A percentile compares a stretch with the other conserved stretches of the same genome.
Conservation (phyloP, 2,797 vertebrate species). For the Enteromius thamalakanensis region DNA sequence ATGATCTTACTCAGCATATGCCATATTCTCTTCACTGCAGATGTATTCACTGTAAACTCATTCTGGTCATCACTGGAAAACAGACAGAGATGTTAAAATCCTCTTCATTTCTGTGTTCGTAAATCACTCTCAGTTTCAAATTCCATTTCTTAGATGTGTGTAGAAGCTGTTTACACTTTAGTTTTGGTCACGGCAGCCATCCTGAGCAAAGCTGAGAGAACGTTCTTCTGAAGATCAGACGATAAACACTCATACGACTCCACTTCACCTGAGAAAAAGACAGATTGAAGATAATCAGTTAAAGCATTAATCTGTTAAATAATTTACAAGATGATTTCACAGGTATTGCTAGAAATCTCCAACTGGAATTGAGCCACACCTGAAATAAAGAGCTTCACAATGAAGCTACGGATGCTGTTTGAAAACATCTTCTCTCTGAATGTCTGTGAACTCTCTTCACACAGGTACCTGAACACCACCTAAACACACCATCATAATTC, state of each 20-base stretch:
- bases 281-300: background rate
- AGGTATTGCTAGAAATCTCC: background rate
- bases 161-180: constrained; percentile 77
- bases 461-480: constrained; percentile 86
- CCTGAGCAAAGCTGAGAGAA: constrained; percentile 80
- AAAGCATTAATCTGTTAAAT: background rate
- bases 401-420: constrained; percentile 76
- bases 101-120: constrained; percentile 26
- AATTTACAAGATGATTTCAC: background rate
- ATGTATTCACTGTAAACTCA: constrained; percentile 71
- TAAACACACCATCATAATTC: constrained; percentile 60
- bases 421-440: constrained; percentile 85
- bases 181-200: constrained; percentile 78
- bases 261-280: constrained; percentile 73
- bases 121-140: background rate
- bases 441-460: constrained; percentile 71
- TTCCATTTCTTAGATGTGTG: background rate
- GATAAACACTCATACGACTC: constrained; percentile 88
- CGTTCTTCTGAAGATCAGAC: constrained; percentile 90
- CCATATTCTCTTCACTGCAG: constrained; percentile 65
- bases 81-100: constrained; percentile 34
- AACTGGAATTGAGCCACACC: constrained; percentile 70
- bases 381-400: constrained; percentile 82
- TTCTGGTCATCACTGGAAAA: constrained; percentile 68
- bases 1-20: constrained; percentile 70